Base-by-base conservation (phyloP, 1,140 invertebrate genomes). In the Eurosta solidaginis region DNA sequence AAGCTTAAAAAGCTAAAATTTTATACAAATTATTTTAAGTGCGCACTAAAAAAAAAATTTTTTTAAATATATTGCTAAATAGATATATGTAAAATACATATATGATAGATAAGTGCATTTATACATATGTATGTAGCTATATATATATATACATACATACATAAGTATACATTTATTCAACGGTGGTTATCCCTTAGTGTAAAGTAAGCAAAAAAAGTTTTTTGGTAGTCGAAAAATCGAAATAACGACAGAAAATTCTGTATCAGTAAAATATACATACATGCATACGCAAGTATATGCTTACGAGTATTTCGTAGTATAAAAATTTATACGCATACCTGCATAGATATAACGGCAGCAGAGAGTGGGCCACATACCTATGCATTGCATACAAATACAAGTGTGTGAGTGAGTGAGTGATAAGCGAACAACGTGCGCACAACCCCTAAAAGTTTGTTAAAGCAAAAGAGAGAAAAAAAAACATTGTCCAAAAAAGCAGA, bases 231-330 rank as follows among this genome's bases (percentile, higher is more conserved):
- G 59, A 68, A 68, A 68, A 68, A 68, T 68, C 33, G 59, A 68
- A 68, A 68, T 9, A 68, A 68, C 59, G 6, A 68, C 59, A n/a
- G 22, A 68, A 68, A 68, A 68, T 68, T 68, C 59, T 68, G 59
- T 68, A 68, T 68, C 59, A 68, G 59, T 20, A 68, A 40, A n/a
- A n/a, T n/a, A n/a, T 68, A 63, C 27, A n/a, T 49, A 52, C 0
- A 25, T 2, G 22, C 22, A 17, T 25, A 52, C 22, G 49, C 3
- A 1, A n/a, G n/a, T n/a, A n/a, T n/a, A n/a, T n/a, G n/a, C 29
- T 5, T 63, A 63, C 29, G n/a, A 33, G n/a, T n/a, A 63, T 49
- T 17, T 17, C 12, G 47, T 4, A 4, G 17, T 33, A 63, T 1
- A 63, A 33, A 1, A 59, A 47, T 12, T 47, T 1, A 52, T 2